Base-by-base conservation (phyloP, 1,140 invertebrate species). In the Drosophila gunungcola region DNA sequence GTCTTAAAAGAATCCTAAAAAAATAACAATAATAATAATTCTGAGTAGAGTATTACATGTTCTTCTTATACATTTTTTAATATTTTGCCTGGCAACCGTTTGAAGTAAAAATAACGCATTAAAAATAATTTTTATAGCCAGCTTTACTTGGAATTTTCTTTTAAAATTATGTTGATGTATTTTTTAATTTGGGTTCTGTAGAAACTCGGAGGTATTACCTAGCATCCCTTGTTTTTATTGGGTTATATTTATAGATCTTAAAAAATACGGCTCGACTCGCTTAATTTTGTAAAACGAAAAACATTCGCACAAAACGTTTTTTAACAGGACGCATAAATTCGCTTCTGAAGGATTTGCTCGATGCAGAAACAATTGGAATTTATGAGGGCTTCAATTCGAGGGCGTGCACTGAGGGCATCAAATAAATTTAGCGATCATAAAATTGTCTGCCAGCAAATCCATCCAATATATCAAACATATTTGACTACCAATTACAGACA, bases 371-470 rank as follows among this genome's bases (percentile, higher is more conserved):
- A 79, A 86, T 88, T 82, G 83, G 56, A 55, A 69, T 76, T 76
- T 65, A 76, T 58, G 62, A 45, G 36, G 46, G 3, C 52, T 34
- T 70, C 61, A 64, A 55, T 74, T 57, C 49, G 52, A 41, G 57
- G 49, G 54, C 77, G 64, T 77, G 68, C 73, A 76, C 68, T 68
- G 52, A 73, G 72, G 62, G 70, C 75, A 88, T 86, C 83, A 88
- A 82, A 86, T 86, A 86, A 86, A 88, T 86, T 86, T 49, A 52
- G 67, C 72, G 83, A 86, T 88, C 83, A 86, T 88, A 86, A 86
- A 86, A 86, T 86, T 86, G 83, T 86, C 83, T 86, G 85, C 83
- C 69, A 34, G 62, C 65, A 86, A 86, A 86, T 86, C 83, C 83
- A 63, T 72, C 65, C 75, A 88, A 86, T 86, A 88, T 83, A 88